phyloP scores from a whole-genome alignment of 2,888 invertebrate species.

The Notodonta dromedarius region DNA sequence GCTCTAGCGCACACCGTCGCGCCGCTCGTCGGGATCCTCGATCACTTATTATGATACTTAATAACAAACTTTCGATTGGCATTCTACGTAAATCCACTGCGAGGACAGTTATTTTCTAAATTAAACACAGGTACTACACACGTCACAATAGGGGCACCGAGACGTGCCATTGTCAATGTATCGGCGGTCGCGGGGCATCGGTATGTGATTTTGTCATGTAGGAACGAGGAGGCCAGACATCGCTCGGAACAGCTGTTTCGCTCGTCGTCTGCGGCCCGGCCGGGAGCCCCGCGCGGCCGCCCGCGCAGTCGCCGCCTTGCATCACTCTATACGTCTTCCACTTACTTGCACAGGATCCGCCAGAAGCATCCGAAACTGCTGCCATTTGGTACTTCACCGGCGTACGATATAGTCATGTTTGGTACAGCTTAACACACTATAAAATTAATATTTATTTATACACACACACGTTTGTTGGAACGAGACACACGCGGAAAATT shows the following conservation, averaged over 20 bases:
- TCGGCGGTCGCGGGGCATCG: slow-evolving; percentile 49
- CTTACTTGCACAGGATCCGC: slow-evolving; percentile 95
- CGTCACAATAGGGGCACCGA: slow-evolving; percentile 53
- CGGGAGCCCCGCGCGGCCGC: slow-evolving; percentile 33
- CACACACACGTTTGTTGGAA: slow-evolving; percentile 78
- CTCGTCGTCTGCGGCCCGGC: slow-evolving; percentile 23
- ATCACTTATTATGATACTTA: slow-evolving; percentile 34
- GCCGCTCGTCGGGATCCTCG: slow-evolving; percentile 32
- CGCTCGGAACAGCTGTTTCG: slow-evolving; percentile 70
- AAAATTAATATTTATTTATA: slow-evolving; percentile 77
- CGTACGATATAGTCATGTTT: slow-evolving; percentile 94
- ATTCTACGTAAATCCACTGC: slow-evolving; percentile 40
- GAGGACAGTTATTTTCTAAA: slow-evolving; percentile 46
- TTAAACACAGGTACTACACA: slow-evolving; percentile 34
- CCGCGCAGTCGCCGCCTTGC: slow-evolving; percentile 40
- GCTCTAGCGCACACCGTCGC: slow-evolving; percentile 19
- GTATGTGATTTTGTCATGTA: slow-evolving; percentile 54
- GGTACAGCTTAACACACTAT: slow-evolving; percentile 64
- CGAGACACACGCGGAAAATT: slow-evolving; percentile 79
- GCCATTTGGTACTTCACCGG: slow-evolving; percentile 95
- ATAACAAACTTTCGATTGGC: slow-evolving; percentile 52
- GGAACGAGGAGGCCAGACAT: slow-evolving; percentile 38
- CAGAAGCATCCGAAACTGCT: slow-evolving; percentile 97
- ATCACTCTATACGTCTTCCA: slow-evolving; percentile 42
- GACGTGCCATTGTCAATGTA: slow-evolving; percentile 56